A percentile compares a stretch with the other conserved stretches of the same genome.
These are phyloP conservation scores for Pediacus dermestoides DNA, from an alignment of 2,888 invertebrate species.

Conservation along the genomic window DNA sequence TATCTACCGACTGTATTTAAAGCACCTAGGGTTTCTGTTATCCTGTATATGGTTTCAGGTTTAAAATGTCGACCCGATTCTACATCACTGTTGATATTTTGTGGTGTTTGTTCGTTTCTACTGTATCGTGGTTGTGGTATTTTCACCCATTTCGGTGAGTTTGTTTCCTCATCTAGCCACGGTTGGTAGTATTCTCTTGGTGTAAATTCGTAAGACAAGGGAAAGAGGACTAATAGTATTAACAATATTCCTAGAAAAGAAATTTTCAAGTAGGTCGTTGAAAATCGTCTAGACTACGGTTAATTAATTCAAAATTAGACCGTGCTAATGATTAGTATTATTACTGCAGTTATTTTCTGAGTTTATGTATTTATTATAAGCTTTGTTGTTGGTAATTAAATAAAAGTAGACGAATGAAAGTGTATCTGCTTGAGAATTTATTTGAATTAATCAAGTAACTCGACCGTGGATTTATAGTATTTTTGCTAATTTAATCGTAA, in stretches of 20 bases:
- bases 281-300: too few relatives aligned
- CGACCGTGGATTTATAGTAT: too few relatives aligned
- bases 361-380: too few relatives aligned
- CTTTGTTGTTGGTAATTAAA: too few relatives aligned
- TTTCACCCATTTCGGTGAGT: constrained; percentile 35
- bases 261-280: too few relatives aligned
- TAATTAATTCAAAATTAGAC: too few relatives aligned
- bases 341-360: too few relatives aligned
- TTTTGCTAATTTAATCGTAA: too few relatives aligned
- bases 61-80: constrained; percentile 44
- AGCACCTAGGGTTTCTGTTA: constrained; percentile 68
- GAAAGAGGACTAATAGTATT: constrained; percentile 31
- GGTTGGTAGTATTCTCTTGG: constrained; percentile 31
- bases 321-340: too few relatives aligned
- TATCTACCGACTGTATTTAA: constrained; percentile 83
- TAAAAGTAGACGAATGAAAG: too few relatives aligned
- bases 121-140: constrained; percentile 30
- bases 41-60: constrained; percentile 51
- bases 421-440: too few relatives aligned
- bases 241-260: constrained; percentile 35
- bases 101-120: background rate
- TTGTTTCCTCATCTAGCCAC: constrained; percentile 30
- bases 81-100: constrained; percentile 16
- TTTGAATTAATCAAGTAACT: too few relatives aligned
- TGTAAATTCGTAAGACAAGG: constrained; percentile 26